phyloP scores from a whole-genome alignment of 2,113 vertebrate genomes.

The Paedocypris sp. region DNA sequence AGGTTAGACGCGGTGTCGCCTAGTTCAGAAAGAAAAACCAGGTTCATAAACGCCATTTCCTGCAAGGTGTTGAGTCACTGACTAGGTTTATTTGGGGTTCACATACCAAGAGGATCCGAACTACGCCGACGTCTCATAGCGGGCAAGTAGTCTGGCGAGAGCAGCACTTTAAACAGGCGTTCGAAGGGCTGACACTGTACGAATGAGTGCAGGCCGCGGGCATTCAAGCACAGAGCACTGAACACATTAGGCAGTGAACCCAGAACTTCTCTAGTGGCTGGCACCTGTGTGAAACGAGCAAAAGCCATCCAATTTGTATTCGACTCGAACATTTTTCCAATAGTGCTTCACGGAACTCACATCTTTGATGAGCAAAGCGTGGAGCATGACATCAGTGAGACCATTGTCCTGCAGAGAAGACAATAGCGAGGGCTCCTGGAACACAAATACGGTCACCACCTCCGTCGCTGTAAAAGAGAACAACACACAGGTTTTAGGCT shows the following conservation, averaged over 20 bases:
- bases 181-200: constrained; percentile 96
- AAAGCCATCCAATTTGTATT: constrained; percentile 19
- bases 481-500: too few species aligned
- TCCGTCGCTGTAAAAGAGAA: constrained; percentile 71
- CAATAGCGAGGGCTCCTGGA: constrained; percentile 90
- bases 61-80: background rate
- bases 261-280: constrained; percentile 87
- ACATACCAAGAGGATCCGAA: constrained; percentile 87
- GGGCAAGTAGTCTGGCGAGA: constrained; percentile 90
- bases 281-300: constrained; percentile 71
- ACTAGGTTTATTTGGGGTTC: background rate
- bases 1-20: constrained; percentile 92
- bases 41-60: background rate
- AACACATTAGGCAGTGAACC: constrained; percentile 94
- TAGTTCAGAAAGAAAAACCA: constrained; percentile 40
- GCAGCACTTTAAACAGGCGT: constrained; percentile 92
- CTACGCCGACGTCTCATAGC: constrained; percentile 87
- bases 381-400: constrained; percentile 89
- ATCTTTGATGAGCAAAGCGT: constrained; percentile 91
- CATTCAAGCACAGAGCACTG: constrained; percentile 90
- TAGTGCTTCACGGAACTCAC: constrained; percentile 69
- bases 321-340: too few species aligned
- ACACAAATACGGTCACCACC: constrained; percentile 94
- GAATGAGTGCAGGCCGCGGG: constrained; percentile 87
- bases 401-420: constrained; percentile 92